Conservation (phyloP, 2,888 invertebrate species). For the Gari tellinella region DNA sequence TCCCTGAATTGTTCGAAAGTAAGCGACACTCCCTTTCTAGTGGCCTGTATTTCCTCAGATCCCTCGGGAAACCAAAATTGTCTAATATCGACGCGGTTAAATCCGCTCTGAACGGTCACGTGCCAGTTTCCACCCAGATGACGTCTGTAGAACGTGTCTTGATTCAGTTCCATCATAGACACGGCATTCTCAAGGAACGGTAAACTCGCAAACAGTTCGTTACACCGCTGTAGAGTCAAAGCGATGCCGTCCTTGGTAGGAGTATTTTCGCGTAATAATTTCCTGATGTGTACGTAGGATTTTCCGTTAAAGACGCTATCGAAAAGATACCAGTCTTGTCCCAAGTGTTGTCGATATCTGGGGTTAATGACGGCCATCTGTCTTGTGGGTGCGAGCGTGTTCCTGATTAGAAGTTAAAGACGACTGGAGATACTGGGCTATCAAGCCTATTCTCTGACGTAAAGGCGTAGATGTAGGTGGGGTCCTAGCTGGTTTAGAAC, state of each 20-base stretch:
- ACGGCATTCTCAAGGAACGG: conserved; percentile 25
- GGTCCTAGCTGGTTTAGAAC: no score
- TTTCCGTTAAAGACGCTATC: conserved; percentile 19
- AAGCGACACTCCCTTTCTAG: no score
- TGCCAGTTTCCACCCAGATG: conserved; percentile 43
- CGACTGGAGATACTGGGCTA: no score
- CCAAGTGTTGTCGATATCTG: conserved; percentile 18
- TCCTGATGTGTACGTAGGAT: conserved; percentile 19
- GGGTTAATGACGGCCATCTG: conserved; percentile 7
- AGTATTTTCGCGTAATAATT: conserved; percentile 11
- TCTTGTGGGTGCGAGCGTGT: no score
- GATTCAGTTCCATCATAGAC: conserved; percentile 15
- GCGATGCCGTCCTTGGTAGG: conserved; percentile 29
- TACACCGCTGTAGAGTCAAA: conserved; percentile 27
- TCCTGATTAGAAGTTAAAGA: no score
- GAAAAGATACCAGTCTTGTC: conserved; percentile 24
- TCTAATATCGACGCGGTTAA: no score
- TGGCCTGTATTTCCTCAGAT: no score
- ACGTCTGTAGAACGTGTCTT: conserved; percentile 29
- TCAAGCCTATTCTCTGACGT: no score
- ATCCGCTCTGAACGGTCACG: no score
- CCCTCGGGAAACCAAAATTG: no score
- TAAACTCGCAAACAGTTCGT: conserved; percentile 32
- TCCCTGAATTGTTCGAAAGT: no score
- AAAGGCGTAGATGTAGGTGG: no score